phyloP scores from a whole-genome alignment of 2,888 invertebrate species.

The Hydrotaea cyrtoneurina region DNA sequence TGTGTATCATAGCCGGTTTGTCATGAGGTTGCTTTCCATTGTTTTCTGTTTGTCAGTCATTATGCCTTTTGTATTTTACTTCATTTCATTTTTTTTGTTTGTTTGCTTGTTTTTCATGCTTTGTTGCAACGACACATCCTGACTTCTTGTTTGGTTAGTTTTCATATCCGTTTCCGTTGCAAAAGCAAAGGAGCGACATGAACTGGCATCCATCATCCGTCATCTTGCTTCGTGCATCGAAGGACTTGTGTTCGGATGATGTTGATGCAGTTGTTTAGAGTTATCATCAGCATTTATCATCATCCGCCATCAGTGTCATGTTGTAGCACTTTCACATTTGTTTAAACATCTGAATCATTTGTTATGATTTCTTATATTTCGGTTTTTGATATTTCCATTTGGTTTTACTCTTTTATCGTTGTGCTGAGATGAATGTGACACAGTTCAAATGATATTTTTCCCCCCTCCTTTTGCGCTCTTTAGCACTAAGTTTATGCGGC shows the following conservation, averaged over 20 bases:
- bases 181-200: not conserved
- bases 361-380: not conserved
- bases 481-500: slow-evolving; percentile 25
- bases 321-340: not conserved
- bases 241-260: no score
- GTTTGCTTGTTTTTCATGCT: not conserved
- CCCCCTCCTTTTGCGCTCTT: slow-evolving; percentile 7
- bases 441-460: not conserved
- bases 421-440: not conserved
- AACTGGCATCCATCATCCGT: not conserved
- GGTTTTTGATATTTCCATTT: not conserved
- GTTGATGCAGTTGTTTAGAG: not conserved
- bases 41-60: not conserved
- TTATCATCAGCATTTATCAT: not conserved
- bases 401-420: not conserved
- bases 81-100: not conserved
- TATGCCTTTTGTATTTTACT: not conserved
- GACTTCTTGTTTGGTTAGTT: not conserved
- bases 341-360: not conserved
- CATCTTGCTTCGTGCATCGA: not conserved
- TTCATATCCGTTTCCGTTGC: not conserved
- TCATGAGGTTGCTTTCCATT: not conserved
- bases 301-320: not conserved
- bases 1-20: not conserved
- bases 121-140: slow-evolving; percentile 9